These are phyloP conservation scores for Sebastes itinus DNA, from an alignment of 2,797 vertebrate species.

Conservation along the genomic window DNA sequence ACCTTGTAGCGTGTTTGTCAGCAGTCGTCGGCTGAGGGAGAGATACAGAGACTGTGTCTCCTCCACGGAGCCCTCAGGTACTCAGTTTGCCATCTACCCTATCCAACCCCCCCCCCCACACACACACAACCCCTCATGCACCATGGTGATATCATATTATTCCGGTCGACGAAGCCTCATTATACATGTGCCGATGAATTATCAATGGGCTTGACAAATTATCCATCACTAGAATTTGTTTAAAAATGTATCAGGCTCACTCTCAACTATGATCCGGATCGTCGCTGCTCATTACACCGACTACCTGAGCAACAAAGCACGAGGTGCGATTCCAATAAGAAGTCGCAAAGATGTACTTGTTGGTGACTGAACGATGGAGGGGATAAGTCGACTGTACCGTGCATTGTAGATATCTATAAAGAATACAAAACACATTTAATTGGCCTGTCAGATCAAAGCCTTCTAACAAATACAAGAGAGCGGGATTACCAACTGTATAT, in stretches of 20 bases:
- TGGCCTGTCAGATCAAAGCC: conserved; percentile 50
- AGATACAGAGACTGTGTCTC: neutral
- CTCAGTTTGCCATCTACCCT: neutral
- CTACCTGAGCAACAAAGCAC: neutral
- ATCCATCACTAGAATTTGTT: conserved; percentile 39
- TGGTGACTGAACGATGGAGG: neutral
- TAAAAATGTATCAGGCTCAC: conserved; percentile 25
- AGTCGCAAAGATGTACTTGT: neutral
- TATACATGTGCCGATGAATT: conserved; percentile 47
- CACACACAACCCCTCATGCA: neutral
- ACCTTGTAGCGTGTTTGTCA: neutral
- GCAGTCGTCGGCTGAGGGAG: neutral
- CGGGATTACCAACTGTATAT: conserved; percentile 34
- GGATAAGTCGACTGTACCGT: neutral
- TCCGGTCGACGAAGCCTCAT: conserved; percentile 30
- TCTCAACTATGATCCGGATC: neutral
- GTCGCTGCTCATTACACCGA: conserved; percentile 10
- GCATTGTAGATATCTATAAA: neutral
- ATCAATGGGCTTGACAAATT: conserved; percentile 48
- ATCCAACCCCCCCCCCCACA: too few relatives aligned
- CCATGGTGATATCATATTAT: conserved; percentile 6
- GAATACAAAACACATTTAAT: conserved; percentile 45
- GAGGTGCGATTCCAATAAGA: neutral
- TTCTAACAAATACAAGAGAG: conserved; percentile 19
- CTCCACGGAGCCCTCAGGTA: neutral